Evolutionary conservation across 2,888 invertebrate species (phyloP), one percentile per base, ranked within the genome.

Genomic region (Diarsia dahlii): DNA sequence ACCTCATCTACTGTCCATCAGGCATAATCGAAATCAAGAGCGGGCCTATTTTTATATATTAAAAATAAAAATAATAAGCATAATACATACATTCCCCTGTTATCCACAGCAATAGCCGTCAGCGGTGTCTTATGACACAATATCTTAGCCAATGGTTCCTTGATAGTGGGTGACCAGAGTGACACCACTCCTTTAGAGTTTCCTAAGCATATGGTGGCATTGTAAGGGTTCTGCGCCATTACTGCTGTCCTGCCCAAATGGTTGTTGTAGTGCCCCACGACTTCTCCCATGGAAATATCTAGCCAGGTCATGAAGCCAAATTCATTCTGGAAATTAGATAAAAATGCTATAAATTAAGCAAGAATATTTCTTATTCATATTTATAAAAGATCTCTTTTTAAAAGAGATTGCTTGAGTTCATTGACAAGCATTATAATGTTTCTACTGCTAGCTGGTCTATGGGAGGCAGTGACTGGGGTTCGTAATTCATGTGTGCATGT

Each of bases 191-290:
- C 99, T 94, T 98, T 98, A 0, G 98, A 97, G 93, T 99, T 98
- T 0, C 99, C 99, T n/a, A 99, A 95, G 90, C 99, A 98, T 9
- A 99, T 91, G 3, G 99, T 97, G 1, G 99, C 99, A 95, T 99
- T 99, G 89, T 97, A 97, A 0, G 99, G 99, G 95, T 99, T 99
- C 90, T 99, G 99, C 1, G 98, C 97, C 98, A 99, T 98, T 4
- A 98, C 97, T 73, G 97, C 97, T 65, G 99, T 97, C 81, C 98
- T 97, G 20, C 99, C 99, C 58, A 98, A 94, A 79, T 97, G 97
- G 1, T 99, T 98, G 83, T 98, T 97, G 88, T 97, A 98, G 74
- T 98, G 98, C 0, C 98, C 97, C 0, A 99, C 98, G 82, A 99
- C 96, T 96, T 99, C 97, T 56, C 99, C 99, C 77, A 99, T 97